phyloP scores from a whole-genome alignment of 2,888 invertebrate genomes.

The Nymphalis polychloros region DNA sequence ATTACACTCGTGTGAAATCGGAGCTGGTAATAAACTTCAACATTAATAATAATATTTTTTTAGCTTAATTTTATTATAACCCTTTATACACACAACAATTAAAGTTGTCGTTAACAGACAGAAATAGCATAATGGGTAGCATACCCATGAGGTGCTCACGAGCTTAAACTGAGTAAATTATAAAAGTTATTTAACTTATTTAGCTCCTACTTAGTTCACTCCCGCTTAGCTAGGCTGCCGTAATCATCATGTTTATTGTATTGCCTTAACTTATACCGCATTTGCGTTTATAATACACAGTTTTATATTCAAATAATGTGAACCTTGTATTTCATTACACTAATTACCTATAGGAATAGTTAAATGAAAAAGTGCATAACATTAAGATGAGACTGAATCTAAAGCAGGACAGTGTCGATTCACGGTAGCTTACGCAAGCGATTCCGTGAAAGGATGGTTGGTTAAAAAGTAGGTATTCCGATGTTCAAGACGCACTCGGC shows the following conservation, averaged over 20 bases:
- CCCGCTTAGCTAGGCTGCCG: slow-evolving; percentile 2
- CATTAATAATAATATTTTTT: neutral
- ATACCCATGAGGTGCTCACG: neutral
- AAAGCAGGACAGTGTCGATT: no score
- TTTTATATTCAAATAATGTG: neutral
- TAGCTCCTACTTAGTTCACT: slow-evolving; percentile 22
- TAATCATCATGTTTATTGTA: slow-evolving; percentile 22
- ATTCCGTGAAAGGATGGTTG: no score
- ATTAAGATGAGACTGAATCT: no score
- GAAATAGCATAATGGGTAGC: no score
- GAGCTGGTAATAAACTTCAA: no score
- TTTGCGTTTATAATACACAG: neutral
- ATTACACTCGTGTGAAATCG: no score
- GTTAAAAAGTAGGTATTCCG: no score
- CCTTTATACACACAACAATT: neutral
- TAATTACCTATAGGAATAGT: no score
- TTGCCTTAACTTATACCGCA: neutral
- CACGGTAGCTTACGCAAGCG: no score
- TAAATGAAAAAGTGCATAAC: no score
- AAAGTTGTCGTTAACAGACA: neutral
- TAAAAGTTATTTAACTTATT: slow-evolving; percentile 23
- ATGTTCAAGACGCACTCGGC: no score
- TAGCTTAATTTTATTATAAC: neutral
- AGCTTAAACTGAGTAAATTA: slow-evolving; percentile 13
- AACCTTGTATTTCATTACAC: neutral